A percentile compares a stretch with the other conserved stretches of the same genome.
phyloP scores from a whole-genome alignment of 1,140 invertebrate genomes.

The Coenobita brevimanus region DNA sequence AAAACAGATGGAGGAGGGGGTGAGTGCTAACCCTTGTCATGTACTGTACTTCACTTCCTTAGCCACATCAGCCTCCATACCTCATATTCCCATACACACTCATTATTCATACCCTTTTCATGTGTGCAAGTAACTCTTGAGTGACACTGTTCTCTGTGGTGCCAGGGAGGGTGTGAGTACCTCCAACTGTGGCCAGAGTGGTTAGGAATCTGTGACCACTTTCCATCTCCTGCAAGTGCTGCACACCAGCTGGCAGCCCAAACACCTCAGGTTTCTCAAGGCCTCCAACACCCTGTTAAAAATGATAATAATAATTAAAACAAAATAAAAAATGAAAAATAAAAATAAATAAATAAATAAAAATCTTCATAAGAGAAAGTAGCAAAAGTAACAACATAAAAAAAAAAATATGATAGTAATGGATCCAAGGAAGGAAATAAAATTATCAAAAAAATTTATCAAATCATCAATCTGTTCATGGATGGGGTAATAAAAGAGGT shows the following conservation, averaged over 20 bases:
- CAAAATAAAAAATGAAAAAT: neutral
- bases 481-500: too few species aligned
- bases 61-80: too few species aligned
- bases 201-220: constrained; percentile 36
- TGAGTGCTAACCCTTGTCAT: too few species aligned
- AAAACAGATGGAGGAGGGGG: too few species aligned
- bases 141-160: neutral
- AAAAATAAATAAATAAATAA: neutral
- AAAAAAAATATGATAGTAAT: too few species aligned
- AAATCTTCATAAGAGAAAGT: neutral
- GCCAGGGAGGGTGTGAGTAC: constrained; percentile 33
- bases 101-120: constrained; percentile 54
- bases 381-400: neutral
- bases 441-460: too few species aligned
- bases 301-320: neutral
- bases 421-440: too few species aligned
- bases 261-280: constrained; percentile 50
- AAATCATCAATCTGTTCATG: too few species aligned
- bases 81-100: too few species aligned
- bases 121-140: constrained; percentile 8
- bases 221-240: constrained; percentile 46
- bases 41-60: too few species aligned
- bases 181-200: constrained; percentile 34
- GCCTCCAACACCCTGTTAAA: constrained; percentile 7
- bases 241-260: constrained; percentile 44